Base-by-base conservation (phyloP, 2,113 vertebrate genomes). In the Alethe diademata region DNA sequence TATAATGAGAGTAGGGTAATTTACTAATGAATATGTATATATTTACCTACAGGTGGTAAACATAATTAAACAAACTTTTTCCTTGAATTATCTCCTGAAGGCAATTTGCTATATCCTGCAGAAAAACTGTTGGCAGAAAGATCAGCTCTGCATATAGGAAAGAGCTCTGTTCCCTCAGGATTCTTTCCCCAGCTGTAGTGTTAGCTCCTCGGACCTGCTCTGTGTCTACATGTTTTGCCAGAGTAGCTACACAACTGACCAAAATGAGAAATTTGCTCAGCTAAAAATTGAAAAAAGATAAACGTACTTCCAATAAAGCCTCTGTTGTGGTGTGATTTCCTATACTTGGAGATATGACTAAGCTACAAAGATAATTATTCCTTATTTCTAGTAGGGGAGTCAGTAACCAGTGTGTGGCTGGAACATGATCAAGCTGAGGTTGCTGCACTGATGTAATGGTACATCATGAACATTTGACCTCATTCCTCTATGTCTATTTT, bases 101-200 rank as follows among this genome's bases (percentile, higher is more conserved):
- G 45, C 25, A 75, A 23, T 38, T 85, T 69, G 16, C 31, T 90
- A 40, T 66, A 42, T 79, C 38, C 50, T 54, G 12, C 12, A 61
- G 45, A 26, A 70, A 75, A 71, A 24, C 40, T 60, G 26, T 15
- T 33, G 19, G 31, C 48, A 56, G 56, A 51, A 31, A 22, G 17
- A 6, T 80, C 56, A 67, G 19, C 72, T 79, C 58, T 66, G 60
- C 35, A 38, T 20, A 42, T 72, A 33, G 71, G 58, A 75, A 90
- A 42, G n/a, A 61, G n/a, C 0, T 1, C 40, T 20, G 4, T 57
- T 88, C 33, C 54, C 35, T 88, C 0, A 0, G 29, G 29, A 86
- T 50, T 73, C 12, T 85, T 78, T 61, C 60, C 40, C 38, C 65
- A 65, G n/a, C 54, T 72, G 7, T 40, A 26, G 17, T 4, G 31